Evolutionary conservation across 2,113 vertebrate species (phyloP), one percentile per base, ranked within the genome.

Genomic region (Halcyon malimbica): DNA sequence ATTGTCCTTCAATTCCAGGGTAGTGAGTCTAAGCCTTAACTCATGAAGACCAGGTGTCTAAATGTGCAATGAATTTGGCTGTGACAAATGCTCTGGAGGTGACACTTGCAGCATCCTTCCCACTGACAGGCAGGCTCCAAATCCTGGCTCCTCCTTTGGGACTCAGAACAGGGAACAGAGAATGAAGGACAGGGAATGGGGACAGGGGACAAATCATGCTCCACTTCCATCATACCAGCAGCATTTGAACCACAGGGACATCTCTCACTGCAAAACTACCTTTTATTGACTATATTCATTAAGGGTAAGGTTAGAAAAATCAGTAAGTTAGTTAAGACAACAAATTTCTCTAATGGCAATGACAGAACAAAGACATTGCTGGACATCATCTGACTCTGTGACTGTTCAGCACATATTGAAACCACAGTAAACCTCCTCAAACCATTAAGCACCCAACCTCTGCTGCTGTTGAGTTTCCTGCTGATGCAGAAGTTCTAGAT

Each of bases 81-180:
- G 53, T 42, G 33, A 71, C 37, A 48, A 68, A 73, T 1, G 3
- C 10, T 88, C 53, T 39, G 59, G 35, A 68, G 19, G 20, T 39
- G 19, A 59, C 5, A 9, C 7, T 46, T 67, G 20, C 28, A 86
- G 11, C 14, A 68, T 21, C 67, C 33, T 19, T 90, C 39, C 23
- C 20, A 12, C 13, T n/a, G 35, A 86, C 10, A 73, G 44, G 25
- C 33, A 81, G 29, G 24, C 2, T 8, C 5, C 79, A 71, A 85
- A 86, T 59, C 24, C 35, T 60, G 39, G 4, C 4, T 54, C 13
- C 14, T 73, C 7, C 16, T 89, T 2, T n/a, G 35, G 53, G 10
- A 76, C 9, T 3, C 0, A 1, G 20, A 67, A 62, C 9, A 5
- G 5, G 41, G 28, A 11, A 37, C 0, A 3, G 9, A 0, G 11